A percentile compares a stretch with the other conserved stretches of the same genome.
Conservation (phyloP, 1,140 invertebrate species). For the Dermatophagoides farinae region DNA sequence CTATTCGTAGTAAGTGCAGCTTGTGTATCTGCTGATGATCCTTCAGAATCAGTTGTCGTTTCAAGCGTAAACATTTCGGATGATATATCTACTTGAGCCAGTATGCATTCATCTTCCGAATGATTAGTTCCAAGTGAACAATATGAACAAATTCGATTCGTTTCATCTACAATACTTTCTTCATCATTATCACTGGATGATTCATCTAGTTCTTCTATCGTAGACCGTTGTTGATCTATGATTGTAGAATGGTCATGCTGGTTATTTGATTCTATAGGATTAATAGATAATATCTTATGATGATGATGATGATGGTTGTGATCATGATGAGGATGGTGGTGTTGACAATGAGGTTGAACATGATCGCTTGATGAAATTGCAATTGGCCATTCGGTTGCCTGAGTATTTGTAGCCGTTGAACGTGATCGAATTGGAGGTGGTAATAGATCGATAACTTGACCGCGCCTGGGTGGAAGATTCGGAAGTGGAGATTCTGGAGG, state of each 20-base stretch:
- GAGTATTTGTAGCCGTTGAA: not conserved
- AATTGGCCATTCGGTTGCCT: not conserved
- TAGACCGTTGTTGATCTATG: constrained; percentile 16
- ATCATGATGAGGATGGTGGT: not conserved
- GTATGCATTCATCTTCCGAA: not conserved
- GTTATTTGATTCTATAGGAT: not conserved
- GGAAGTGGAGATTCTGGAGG: not conserved
- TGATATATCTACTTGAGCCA: not conserved
- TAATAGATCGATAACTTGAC: no score
- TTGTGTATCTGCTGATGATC: constrained; percentile 27
- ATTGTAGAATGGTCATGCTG: no score
- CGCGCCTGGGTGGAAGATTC: not conserved
- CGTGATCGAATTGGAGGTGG: not conserved
- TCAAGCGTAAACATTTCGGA: not conserved
- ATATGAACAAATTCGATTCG: constrained; percentile 52
- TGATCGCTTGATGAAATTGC: not conserved
- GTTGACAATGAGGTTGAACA: not conserved
- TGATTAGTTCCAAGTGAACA: constrained; percentile 40
- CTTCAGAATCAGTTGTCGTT: constrained; percentile 35
- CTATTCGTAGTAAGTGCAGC: constrained; percentile 27
- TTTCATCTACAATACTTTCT: constrained; percentile 22
- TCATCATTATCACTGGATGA: not conserved
- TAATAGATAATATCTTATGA: constrained; percentile 16
- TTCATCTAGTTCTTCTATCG: not conserved
- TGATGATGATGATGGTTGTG: not conserved